A percentile compares a stretch with the other conserved stretches of the same genome.
Conservation (phyloP, 64 coral and sea anemone species). For the Astreopora myriophthalma region DNA sequence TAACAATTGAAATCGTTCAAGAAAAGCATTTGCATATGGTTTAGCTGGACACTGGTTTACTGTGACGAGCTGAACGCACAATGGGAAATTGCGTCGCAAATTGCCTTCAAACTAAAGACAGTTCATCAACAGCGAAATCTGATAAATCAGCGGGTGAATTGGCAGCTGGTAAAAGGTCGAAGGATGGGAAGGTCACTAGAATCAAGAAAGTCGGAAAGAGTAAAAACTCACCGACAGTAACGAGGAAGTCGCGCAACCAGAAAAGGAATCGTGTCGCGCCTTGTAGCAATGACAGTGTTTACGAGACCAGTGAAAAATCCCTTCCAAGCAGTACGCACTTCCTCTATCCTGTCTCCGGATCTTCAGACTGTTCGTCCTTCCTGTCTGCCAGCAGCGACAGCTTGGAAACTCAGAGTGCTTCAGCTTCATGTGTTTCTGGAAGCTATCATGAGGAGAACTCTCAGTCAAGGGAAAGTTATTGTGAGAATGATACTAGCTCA, state of each 20-base stretch:
- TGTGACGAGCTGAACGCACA: neutral
- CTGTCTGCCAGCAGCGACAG: neutral
- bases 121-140: neutral
- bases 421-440: neutral
- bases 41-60: neutral
- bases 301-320: neutral
- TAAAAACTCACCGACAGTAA: too few relatives aligned
- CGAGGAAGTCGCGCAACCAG: neutral
- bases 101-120: neutral
- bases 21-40: neutral
- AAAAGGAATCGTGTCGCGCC: conserved; percentile 1
- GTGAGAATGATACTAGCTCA: neutral
- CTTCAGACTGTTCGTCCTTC: neutral
- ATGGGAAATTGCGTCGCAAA: conserved; percentile 28
- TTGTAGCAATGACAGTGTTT: neutral
- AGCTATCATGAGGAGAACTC: neutral
- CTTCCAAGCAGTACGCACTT: neutral
- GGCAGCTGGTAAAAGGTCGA: neutral
- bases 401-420: neutral
- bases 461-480: neutral
- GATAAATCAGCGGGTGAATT: neutral
- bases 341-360: neutral
- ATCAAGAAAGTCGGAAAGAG: neutral
- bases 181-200: neutral
- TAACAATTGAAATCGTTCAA: neutral